Evolutionary conservation across 1,140 invertebrate species (phyloP), one percentile per base, ranked within the genome.

Genomic region (Zaprionus davidi): DNA sequence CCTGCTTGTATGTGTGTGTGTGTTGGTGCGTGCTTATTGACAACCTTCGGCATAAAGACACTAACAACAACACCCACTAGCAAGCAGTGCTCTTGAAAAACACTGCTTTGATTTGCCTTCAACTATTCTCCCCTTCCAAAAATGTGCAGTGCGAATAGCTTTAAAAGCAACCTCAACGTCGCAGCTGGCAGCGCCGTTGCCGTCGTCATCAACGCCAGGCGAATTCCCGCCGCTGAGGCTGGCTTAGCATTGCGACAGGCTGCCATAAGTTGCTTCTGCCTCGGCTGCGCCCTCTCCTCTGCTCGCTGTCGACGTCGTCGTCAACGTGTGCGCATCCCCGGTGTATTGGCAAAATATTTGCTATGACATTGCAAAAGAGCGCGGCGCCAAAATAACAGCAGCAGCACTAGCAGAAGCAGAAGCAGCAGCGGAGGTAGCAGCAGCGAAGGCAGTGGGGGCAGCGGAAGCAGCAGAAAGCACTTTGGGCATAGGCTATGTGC

Each of bases 281-380:
- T 55, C 62, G 46, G 38, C 71, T 44, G 24, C 49, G 36, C 22
- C 46, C 9, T 36, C 46, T 51, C 17, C 67, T 60, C 34, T 31
- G 63, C 13, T 13, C 17, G 60, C 36, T 65, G 70, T 26, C 46
- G 66, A 26, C 36, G 71, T 34, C 70, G 55, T 74, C 80, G 84
- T 82, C 83, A 87, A 87, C 84, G 84, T 87, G 84, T 88, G 83
- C 83, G 68, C 72, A 71, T 90, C 85, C 79, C 84, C 53, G 5
- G 85, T 59, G 85, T 88, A 88, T 88, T 88, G 85, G 85, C 83
- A 90, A 88, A 88, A 90, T 90, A 88, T 88, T 88, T 88, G 78
- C 85, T 83, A 81, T 78, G 78, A 72, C 78, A 88, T 90, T 90
- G 85, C 85, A 76, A 78, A 78, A 74, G 86, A 85, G 71, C 73